Base-by-base conservation (phyloP, 1,140 invertebrate genomes). In the Drosophila yakuba region DNA sequence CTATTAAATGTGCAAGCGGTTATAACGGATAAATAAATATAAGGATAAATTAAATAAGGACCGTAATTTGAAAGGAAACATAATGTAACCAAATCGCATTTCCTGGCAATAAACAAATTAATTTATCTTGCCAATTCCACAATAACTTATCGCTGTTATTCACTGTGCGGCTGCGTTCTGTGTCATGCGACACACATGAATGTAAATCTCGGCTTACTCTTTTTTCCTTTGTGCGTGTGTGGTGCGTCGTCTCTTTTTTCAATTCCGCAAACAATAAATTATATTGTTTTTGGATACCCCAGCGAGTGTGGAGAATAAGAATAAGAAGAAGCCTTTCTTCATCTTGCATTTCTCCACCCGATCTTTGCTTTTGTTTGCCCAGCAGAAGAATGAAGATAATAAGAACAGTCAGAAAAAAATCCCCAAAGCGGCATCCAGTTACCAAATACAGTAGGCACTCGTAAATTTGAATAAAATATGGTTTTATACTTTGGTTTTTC, bases 261-360 rank as follows among this genome's bases (percentile, higher is more conserved):
- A 76, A 76, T 76, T 74, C 66, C 60, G 78, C 73, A 73, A 74
- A 84, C 82, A 85, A 81, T 86, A 85, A 86, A 74, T 74, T 81
- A 86, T 81, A 85, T 86, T 80, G 78, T 85, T 78, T 66, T 78
- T 84, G 76, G 73, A 57, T 74, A 60, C 61, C 56, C 17, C 50
- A 38, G 28, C 47, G 48, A 23, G 2, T 35, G 28, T 25, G 47
- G 25, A 38, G 41, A 52, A 52, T 44, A 43, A 38, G 23, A 68
- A 45, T 47, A 35, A 48, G 11, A 48, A 25, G 36, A 68, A 58
- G 68, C 51, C 59, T 73, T 63, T 63, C 69, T 74, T 74, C 47
- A 25, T 62, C 60, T 74, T 66, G 20, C 72, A 58, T 54, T 74
- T 74, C 69, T 56, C 56, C 45, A 71, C 41, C 28, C 66, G 45